Evolutionary conservation across 1,140 invertebrate genomes (phyloP).

Genomic region (Drosophila micromelanica): DNA sequence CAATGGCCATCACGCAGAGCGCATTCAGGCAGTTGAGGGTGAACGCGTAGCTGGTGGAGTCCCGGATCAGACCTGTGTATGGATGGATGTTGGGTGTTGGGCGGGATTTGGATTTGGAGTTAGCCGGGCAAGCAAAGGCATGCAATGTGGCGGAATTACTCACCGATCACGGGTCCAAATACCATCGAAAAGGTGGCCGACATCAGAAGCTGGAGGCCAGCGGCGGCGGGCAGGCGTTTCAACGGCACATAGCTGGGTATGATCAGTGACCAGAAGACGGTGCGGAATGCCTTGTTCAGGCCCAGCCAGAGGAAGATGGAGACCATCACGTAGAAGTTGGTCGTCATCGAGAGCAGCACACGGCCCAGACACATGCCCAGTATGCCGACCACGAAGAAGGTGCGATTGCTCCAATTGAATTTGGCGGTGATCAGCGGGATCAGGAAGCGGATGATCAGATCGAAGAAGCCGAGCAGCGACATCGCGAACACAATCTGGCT

Average conservation of each 20-base stretch:
- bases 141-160: constrained; percentile 33
- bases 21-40: constrained; percentile 87
- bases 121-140: too few species aligned
- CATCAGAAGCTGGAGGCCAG: constrained; percentile 87
- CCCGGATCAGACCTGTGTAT: constrained; percentile 86
- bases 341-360: constrained; percentile 85
- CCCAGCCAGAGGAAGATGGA: constrained; percentile 86
- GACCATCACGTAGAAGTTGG: constrained; percentile 84
- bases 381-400: constrained; percentile 89
- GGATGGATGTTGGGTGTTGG: constrained; percentile 9
- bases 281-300: constrained; percentile 87
- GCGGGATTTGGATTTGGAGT: too few species aligned
- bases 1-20: constrained; percentile 67
- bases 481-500: constrained; percentile 86
- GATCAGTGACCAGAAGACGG: constrained; percentile 88
- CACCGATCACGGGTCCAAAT: constrained; percentile 87
- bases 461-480: constrained; percentile 87
- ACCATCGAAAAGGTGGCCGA: constrained; percentile 86
- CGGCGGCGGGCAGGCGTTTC: constrained; percentile 87
- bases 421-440: constrained; percentile 88
- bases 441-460: constrained; percentile 87
- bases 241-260: constrained; percentile 88
- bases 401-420: constrained; percentile 87
- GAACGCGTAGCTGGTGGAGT: constrained; percentile 86
- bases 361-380: constrained; percentile 87